Evolutionary conservation across 2,113 vertebrate genomes (phyloP), one percentile per base, ranked within the genome.

Genomic region (Pituophis catenifer): DNA sequence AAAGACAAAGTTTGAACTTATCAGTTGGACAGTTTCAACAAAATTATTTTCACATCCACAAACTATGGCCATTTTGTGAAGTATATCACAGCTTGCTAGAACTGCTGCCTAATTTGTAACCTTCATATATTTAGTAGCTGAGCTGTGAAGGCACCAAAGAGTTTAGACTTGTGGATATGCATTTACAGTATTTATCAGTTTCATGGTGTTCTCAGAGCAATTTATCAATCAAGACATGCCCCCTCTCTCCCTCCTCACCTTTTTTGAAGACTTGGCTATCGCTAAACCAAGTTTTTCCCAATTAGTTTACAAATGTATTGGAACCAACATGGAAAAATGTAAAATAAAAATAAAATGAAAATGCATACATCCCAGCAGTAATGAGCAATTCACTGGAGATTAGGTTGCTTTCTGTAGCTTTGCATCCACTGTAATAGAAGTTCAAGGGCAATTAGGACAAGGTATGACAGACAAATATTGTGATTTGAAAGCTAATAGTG

Each of bases 381-480:
- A 33, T 70, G 29, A 70, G 65, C n/a, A 33, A 75, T 33, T 75
- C 13, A 75, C 15, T 33, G 29, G 65, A n/a, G 65, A 70, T 12
- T 70, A 33, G n/a, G 65, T 86, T 86, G 85, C 23, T 50, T 23
- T 53, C 12, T n/a, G 6, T 53, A 62, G 38, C 4, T 90, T 24
- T 62, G 24, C 57, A 62, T 50, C 13, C 38, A 50, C n/a, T 38
- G 15, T 24, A 58, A 15, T 19, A 5, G 8, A 48, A 10, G 57
- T 29, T 88, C 26, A 53, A 21, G 17, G 90, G 89, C 92, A 94
- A 88, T 96, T 95, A 95, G 89, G 62, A 93, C 96, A 96, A 96
- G 88, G 90, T 95, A 95, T 95, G 94, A n/a, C 89, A 91, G 57
- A 44, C 89, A 93, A 95, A 52, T 48, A 24, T 0, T 29, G n/a